Base-by-base conservation (phyloP, 2,888 invertebrate genomes). In the Cheilosia grossa region DNA sequence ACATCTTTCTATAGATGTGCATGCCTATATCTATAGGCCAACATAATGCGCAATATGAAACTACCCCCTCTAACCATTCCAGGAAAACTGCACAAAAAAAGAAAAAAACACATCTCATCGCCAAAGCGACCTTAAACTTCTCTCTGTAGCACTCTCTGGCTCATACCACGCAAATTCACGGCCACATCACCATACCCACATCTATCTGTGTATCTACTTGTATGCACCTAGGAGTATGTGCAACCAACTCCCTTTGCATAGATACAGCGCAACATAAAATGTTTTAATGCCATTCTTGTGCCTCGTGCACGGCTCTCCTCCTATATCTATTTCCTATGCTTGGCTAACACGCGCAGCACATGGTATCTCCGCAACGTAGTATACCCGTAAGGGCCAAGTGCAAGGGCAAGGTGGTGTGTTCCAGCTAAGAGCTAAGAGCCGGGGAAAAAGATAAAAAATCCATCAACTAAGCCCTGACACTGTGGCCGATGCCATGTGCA, bases 21-120 rank as follows among this genome's bases (percentile, higher is more conserved):
- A 37, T 9, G 13, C 27, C 19, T 19, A 17, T 21, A 37, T 40
- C 58, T 58, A 40, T 40, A 30, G 27, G 70, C 47, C 59, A 85
- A 69, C 81, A 80, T 85, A 85, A 85, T 85, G 85, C 85, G 85
- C 81, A 85, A 67, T 81, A 85, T 85, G 81, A 85, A 85, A 85
- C 81, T 85, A 85, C 70, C 85, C 85, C 75, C 85, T 67, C 75
- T 49, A 47, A 81, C 75, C 85, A 77, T 72, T 75, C 75, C 66
- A 74, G 73, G 72, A 79, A 79, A 63, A 67, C 49, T 44, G 49
- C 47, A 19, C 49, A 72, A 40, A 54, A 19, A 63, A 47, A 1
- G 42, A 64, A 72, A 40, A 54, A 27, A 63, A 47, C 47, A 13
- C 66, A 75, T 59, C 47, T 58, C 72, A 66, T 61, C 49, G 33